Percentiles rank a stretch among this genome's conserved stretches.
Evolutionary conservation across 2,888 invertebrate genomes (phyloP).

Genomic region (Falcaria lacertinaria): DNA sequence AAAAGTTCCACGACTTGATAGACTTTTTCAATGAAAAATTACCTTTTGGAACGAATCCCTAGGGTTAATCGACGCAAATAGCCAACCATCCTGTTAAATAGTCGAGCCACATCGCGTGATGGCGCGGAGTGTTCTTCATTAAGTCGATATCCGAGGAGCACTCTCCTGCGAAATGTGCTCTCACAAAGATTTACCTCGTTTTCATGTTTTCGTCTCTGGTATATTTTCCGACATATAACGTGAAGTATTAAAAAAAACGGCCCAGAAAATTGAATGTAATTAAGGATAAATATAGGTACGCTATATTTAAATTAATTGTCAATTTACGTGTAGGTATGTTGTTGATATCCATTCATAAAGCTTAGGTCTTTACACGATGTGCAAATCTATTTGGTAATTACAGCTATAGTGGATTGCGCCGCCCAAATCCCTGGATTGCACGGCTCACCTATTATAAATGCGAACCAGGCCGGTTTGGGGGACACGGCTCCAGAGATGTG

Average conservation of each 20-base stretch:
- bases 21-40: constrained; percentile 47
- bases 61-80: constrained; percentile 47
- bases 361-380: not conserved
- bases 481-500: constrained; percentile 35
- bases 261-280: too few species aligned
- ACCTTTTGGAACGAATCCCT: constrained; percentile 37
- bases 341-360: too few species aligned
- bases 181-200: constrained; percentile 32
- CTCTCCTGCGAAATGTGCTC: constrained; percentile 33
- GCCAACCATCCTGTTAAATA: constrained; percentile 46
- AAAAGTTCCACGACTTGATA: constrained; percentile 28
- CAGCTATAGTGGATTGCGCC: not conserved
- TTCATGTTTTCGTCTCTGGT: constrained; percentile 8
- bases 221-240: too few species aligned
- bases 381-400: not conserved
- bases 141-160: constrained; percentile 46
- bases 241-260: too few species aligned
- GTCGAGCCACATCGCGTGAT: constrained; percentile 41
- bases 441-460: constrained; percentile 32
- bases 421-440: constrained; percentile 10
- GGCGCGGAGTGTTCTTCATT: constrained; percentile 53
- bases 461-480: constrained; percentile 38
- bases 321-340: too few species aligned
- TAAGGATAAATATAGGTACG: too few species aligned
- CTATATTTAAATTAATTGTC: too few species aligned